A percentile compares a stretch with the other conserved stretches of the same genome.
Evolutionary conservation across 92 coral and sea anemone species (phyloP).

Genomic region (Plumapathes pennacea): DNA sequence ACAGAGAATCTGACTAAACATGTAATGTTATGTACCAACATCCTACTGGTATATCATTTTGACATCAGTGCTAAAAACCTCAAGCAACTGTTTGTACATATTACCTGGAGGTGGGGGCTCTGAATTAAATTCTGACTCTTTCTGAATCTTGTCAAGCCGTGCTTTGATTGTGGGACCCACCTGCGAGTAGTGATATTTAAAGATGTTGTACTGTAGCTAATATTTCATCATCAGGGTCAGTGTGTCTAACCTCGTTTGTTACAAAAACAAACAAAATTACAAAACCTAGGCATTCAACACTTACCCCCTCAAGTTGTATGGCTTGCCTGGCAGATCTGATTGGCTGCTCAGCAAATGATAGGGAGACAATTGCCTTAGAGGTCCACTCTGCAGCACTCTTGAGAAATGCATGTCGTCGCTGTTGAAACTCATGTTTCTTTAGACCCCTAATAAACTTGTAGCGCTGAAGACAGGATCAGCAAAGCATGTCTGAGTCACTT

Average conservation of each 20-base stretch:
- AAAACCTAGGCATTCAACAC: background rate
- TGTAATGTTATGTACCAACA: too few relatives aligned
- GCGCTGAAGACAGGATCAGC: conserved; percentile 23
- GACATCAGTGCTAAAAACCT: too few relatives aligned
- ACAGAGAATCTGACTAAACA: too few relatives aligned
- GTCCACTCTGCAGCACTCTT: conserved; percentile 74
- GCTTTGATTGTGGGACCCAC: conserved; percentile 51
- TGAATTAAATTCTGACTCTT: conserved; percentile 6
- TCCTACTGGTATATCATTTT: too few relatives aligned
- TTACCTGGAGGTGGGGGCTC: conserved; percentile 54
- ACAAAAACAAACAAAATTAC: too few relatives aligned
- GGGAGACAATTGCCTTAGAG: conserved; percentile 62
- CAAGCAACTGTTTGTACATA: background rate
- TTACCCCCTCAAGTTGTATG: conserved; percentile 60
- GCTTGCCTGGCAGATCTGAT: conserved; percentile 60
- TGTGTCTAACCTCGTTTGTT: too few relatives aligned
- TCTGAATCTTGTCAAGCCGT: conserved; percentile 36
- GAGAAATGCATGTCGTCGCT: conserved; percentile 56
- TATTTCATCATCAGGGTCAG: background rate
- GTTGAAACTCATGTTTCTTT: conserved; percentile 51
- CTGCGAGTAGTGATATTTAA: conserved; percentile 2
- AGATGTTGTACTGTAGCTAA: background rate
- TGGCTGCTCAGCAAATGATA: conserved; percentile 50
- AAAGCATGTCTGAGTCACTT: too few relatives aligned
- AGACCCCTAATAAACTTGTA: conserved; percentile 64